Conservation (phyloP, 2,888 invertebrate genomes). For the Keiferia lycopersicella region DNA sequence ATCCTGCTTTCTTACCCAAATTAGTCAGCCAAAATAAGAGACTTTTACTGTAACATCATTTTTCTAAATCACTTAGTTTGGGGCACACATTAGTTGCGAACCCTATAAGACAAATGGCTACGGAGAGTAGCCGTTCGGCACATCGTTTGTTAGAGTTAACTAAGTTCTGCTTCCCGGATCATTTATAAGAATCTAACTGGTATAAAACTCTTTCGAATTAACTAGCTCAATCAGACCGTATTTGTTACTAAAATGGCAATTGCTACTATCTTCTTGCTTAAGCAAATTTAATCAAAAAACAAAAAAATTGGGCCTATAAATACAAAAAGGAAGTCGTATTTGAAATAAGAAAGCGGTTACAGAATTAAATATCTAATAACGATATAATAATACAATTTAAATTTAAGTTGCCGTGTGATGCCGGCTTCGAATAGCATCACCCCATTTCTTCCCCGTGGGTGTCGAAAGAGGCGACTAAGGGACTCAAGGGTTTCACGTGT, state of each 20-base stretch:
- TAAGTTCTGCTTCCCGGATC: slow-evolving; percentile 11
- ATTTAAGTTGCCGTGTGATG: no score
- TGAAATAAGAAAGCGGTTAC: no score
- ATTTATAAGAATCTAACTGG: slow-evolving; percentile 13
- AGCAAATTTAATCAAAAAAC: no score
- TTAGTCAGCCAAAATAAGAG: background rate
- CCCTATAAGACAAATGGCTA: slow-evolving; percentile 60
- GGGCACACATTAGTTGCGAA: slow-evolving; percentile 60
- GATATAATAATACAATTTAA: no score
- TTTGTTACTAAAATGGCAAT: background rate
- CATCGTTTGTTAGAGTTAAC: slow-evolving; percentile 62
- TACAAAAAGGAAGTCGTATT: no score
- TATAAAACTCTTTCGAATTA: background rate
- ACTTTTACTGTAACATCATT: slow-evolving; percentile 51
- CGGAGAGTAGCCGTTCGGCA: slow-evolving; percentile 52
- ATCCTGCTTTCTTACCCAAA: no score
- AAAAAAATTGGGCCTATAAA: no score
- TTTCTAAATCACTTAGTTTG: slow-evolving; percentile 64
- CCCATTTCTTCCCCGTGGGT: no score
- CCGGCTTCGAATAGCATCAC: no score
- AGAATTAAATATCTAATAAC: no score
- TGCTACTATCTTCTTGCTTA: background rate
- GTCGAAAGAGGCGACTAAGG: no score
- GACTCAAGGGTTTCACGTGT: no score
- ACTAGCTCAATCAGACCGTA: background rate